Base-by-base conservation (phyloP, 2,888 invertebrate genomes). In the Melinopterus prodromus region DNA sequence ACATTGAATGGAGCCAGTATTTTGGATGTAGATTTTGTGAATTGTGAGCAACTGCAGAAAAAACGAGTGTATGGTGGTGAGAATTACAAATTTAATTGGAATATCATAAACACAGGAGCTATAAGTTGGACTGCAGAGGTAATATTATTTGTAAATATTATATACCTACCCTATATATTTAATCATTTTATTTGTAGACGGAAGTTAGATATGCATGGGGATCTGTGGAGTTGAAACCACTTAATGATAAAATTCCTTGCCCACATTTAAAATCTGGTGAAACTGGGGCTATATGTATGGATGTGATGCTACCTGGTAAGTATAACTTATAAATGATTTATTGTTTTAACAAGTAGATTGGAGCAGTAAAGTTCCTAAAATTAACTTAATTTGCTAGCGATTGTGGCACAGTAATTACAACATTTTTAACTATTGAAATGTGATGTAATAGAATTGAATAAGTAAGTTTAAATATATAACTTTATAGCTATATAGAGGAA, bases 171-270 rank as follows among this genome's bases (percentile, higher is more conserved):
- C 26, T 26, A 78, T n/a, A 77, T 71, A 38, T 16, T 16, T 72
- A 53, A 53, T 5, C 37, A 16, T 26, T 82, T 81, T 82, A 77
- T 82, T 85, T 87, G 79, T 81, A 90, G 89, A 90, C 90, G 70
- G 86, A 87, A 82, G 82, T 90, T 80, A 86, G 88, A 72, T 88
- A 88, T 82, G 88, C 89, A 53, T 90, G 90, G 90, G 90, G 90
- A 16, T 89, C 90, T 4, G 86, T 87, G 80, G 86, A 87, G 2
- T 83, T 90, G 70, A 84, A 86, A 78, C 89, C 90, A 2, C 80
- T 87, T 36, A 85, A 85, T 12, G 86, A 85, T 71, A 81, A 82
- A 37, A 84, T 90, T 26, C 81, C 85, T 36, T 89, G 89, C 77
- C 90, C 90, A 38, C 82, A 81, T 35, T 84, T 90, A 77, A 84